A percentile compares a stretch with the other conserved stretches of the same genome.
These are phyloP conservation scores for Apistogramma diplotaenia DNA, from an alignment of 2,113 vertebrate genomes.

Conservation along the genomic window DNA sequence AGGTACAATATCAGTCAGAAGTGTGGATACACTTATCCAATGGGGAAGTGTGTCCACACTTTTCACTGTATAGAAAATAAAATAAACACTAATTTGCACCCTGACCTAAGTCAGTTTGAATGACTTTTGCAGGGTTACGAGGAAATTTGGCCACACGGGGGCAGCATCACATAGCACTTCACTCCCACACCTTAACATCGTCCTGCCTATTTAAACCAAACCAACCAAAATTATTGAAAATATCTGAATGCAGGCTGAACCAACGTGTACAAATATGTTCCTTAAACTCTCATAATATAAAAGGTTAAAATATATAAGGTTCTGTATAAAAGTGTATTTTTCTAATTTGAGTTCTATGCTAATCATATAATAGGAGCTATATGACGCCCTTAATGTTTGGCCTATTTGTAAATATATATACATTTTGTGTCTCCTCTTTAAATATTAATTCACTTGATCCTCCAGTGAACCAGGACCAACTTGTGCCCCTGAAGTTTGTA, in stretches of 20 bases:
- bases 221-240: background rate
- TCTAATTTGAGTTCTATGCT: background rate
- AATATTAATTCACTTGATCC: constrained; percentile 56
- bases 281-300: background rate
- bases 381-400: constrained; percentile 10
- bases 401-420: constrained; percentile 23
- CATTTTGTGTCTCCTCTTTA: constrained; percentile 13
- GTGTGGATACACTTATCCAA: too few relatives aligned
- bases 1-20: too few relatives aligned
- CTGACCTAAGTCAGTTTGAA: background rate
- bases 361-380: background rate
- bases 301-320: background rate
- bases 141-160: constrained; percentile 34
- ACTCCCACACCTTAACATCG: background rate
- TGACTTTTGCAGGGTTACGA: background rate
- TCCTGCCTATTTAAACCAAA: background rate
- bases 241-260: background rate
- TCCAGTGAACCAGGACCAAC: constrained; percentile 22
- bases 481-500: constrained; percentile 31
- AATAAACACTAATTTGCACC: background rate
- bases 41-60: too few relatives aligned
- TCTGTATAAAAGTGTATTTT: background rate
- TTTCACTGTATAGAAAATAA: too few relatives aligned
- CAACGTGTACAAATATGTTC: background rate
- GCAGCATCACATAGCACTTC: constrained; percentile 47